A percentile compares a stretch with the other conserved stretches of the same genome.
Evolutionary conservation across 2,113 vertebrate species (phyloP).

Genomic region (Nestor notabilis): DNA sequence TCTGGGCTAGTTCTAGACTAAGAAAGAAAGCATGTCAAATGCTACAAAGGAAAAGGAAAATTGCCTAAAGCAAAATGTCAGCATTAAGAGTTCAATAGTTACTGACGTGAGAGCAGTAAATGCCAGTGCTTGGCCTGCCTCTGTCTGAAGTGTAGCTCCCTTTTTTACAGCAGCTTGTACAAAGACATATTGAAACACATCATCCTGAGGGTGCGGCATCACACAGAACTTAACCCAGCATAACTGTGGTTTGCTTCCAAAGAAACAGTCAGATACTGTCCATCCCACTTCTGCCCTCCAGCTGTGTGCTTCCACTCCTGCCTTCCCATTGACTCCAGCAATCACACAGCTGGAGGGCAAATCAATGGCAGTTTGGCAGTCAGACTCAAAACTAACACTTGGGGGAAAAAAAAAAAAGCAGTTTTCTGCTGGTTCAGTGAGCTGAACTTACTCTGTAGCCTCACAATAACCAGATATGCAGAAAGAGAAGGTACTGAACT

Average conservation of each 20-base stretch:
- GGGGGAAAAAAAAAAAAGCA: background rate
- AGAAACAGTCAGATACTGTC: background rate
- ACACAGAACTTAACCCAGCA: background rate
- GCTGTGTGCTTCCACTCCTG: background rate
- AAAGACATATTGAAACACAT: background rate
- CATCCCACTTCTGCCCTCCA: background rate
- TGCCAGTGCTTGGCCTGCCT: background rate
- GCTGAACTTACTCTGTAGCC: background rate
- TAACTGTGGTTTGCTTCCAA: background rate
- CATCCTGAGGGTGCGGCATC: background rate
- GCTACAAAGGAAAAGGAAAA: background rate
- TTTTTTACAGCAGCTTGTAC: background rate
- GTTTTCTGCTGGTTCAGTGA: background rate
- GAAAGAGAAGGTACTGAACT: background rate
- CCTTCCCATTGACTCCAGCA: background rate
- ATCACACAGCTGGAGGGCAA: conserved; percentile 21
- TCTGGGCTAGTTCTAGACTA: background rate
- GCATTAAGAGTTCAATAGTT: background rate
- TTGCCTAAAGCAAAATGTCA: conserved; percentile 30
- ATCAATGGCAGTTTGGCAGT: conserved; percentile 16
- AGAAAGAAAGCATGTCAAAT: conserved; percentile 7
- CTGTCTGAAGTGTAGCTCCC: background rate
- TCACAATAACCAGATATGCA: background rate
- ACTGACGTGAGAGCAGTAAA: conserved; percentile 16
- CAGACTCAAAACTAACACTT: background rate